phyloP scores from a whole-genome alignment of 2,888 invertebrate species.

The Pammene aurita region DNA sequence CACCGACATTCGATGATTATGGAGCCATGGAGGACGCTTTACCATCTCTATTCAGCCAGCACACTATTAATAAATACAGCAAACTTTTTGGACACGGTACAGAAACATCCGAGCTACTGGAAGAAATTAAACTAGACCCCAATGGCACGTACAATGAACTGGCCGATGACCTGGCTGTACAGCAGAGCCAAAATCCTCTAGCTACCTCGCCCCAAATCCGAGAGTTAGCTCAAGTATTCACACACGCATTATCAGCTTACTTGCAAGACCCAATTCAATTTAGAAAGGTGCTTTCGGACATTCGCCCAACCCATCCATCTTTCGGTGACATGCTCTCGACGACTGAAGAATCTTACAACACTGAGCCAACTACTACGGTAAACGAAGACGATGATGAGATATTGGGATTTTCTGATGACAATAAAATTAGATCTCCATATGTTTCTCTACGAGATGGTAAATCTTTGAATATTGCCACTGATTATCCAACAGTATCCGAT shows the following conservation, averaged over 20 bases:
- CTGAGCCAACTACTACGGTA: slow-evolving; percentile 83
- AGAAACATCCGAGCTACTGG: slow-evolving; percentile 66
- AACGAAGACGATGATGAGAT: slow-evolving; percentile 90
- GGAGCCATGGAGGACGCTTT: slow-evolving; percentile 78
- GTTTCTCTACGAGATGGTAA: slow-evolving; percentile 71
- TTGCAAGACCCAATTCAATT: slow-evolving; percentile 92
- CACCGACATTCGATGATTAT: slow-evolving; percentile 63
- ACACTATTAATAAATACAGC: slow-evolving; percentile 86
- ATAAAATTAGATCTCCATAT: slow-evolving; percentile 60
- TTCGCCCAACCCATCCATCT: slow-evolving; percentile 90
- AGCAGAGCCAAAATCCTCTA: slow-evolving; percentile 86
- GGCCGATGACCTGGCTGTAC: slow-evolving; percentile 82
- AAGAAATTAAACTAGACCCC: slow-evolving; percentile 72
- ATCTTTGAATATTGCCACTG: slow-evolving; percentile 64
- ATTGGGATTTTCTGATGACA: slow-evolving; percentile 89
- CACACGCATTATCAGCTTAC: slow-evolving; percentile 91
- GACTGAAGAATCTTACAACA: slow-evolving; percentile 70
- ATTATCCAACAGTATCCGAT: slow-evolving; percentile 54
- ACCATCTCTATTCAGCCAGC: slow-evolving; percentile 85
- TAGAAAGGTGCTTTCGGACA: slow-evolving; percentile 88
- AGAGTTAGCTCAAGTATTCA: slow-evolving; percentile 92
- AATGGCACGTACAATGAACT: slow-evolving; percentile 75
- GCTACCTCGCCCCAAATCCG: slow-evolving; percentile 86
- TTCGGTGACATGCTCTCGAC: slow-evolving; percentile 70
- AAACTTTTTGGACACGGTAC: slow-evolving; percentile 68